Percentiles rank a stretch among this genome's conserved stretches.
phyloP scores from a whole-genome alignment of 2,888 invertebrate genomes.

The Sturmia bella region DNA sequence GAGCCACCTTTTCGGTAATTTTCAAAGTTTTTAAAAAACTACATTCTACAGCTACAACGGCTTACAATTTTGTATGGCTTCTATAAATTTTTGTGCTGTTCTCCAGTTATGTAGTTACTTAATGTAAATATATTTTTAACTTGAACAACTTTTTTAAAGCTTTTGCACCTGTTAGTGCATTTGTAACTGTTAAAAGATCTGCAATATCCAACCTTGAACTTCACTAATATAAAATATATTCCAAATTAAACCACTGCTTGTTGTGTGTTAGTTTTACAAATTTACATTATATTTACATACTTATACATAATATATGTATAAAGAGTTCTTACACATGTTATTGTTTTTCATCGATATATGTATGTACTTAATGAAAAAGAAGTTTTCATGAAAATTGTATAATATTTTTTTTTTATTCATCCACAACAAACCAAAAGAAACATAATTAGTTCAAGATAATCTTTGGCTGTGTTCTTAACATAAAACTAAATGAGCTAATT shows the following conservation, averaged over 20 bases:
- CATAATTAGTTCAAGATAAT: slow-evolving; percentile 40
- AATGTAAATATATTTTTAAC: too few species aligned
- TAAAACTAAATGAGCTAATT: slow-evolving; percentile 55
- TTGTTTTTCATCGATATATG: slow-evolving; percentile 12
- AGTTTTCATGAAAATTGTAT: slow-evolving; percentile 29
- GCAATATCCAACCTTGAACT: too few species aligned
- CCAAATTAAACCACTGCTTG: slow-evolving; percentile 14
- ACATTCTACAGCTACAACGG: too few species aligned
- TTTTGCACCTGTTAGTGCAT: too few species aligned
- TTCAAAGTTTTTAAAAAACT: too few species aligned
- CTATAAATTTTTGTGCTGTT: too few species aligned
- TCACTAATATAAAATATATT: too few species aligned
- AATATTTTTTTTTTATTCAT: slow-evolving; percentile 32
- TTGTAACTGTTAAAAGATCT: too few species aligned
- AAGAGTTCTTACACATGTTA: slow-evolving; percentile 32
- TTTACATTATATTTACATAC: slow-evolving; percentile 66
- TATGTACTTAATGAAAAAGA: slow-evolving; percentile 13
- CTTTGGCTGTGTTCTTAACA: slow-evolving; percentile 58
- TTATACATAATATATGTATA: slow-evolving; percentile 66
- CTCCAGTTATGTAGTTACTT: too few species aligned
- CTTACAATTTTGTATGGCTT: too few species aligned
- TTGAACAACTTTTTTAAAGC: too few species aligned
- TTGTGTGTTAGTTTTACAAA: slow-evolving; percentile 55
- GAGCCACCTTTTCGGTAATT: too few species aligned
- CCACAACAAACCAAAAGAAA: slow-evolving; percentile 44